Conservation (phyloP, 35 echinoderm and acorn worm genomes). For the Stichopus chloronotus region DNA sequence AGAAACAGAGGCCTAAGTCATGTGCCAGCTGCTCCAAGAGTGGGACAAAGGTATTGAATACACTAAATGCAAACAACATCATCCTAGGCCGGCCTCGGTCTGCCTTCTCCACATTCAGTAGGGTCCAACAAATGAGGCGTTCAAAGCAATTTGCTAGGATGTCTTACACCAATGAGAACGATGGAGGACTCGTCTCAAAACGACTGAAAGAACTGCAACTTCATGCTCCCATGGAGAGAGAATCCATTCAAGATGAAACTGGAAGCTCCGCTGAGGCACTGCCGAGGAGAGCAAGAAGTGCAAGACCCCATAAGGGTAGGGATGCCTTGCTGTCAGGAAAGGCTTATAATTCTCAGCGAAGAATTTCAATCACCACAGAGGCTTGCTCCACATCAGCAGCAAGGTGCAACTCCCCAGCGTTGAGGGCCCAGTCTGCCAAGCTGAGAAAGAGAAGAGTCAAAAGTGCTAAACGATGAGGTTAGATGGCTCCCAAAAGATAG, state of each 20-base stretch:
- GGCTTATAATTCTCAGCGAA: conserved; percentile 79
- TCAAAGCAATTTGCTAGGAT: conserved; percentile 60
- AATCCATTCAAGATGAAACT: neutral
- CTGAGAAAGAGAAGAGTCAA: conserved; percentile 40
- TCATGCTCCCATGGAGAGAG: conserved; percentile 44
- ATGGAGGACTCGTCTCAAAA: conserved; percentile 54
- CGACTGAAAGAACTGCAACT: conserved; percentile 68
- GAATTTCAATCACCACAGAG: conserved; percentile 83
- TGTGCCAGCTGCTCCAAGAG: conserved; percentile 71
- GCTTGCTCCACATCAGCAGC: conserved; percentile 72
- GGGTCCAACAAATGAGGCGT: conserved; percentile 57
- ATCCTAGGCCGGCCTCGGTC: conserved; percentile 90
- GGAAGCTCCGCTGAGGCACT: neutral
- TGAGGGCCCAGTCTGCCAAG: conserved; percentile 63
- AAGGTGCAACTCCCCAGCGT: conserved; percentile 56
- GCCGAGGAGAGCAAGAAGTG: conserved; percentile 63
- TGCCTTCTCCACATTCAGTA: conserved; percentile 91
- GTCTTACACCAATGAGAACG: conserved; percentile 51
- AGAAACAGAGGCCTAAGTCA: conserved; percentile 73
- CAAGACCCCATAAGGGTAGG: conserved; percentile 44
- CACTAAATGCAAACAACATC: conserved; percentile 77
- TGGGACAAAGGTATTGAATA: conserved; percentile 39
- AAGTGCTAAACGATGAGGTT: conserved; percentile 37
- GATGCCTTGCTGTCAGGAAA: conserved; percentile 86
- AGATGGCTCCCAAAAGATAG: neutral